Evolutionary conservation across 2,113 vertebrate species (phyloP), one percentile per base, ranked within the genome.

Genomic region (Upupa epops): DNA sequence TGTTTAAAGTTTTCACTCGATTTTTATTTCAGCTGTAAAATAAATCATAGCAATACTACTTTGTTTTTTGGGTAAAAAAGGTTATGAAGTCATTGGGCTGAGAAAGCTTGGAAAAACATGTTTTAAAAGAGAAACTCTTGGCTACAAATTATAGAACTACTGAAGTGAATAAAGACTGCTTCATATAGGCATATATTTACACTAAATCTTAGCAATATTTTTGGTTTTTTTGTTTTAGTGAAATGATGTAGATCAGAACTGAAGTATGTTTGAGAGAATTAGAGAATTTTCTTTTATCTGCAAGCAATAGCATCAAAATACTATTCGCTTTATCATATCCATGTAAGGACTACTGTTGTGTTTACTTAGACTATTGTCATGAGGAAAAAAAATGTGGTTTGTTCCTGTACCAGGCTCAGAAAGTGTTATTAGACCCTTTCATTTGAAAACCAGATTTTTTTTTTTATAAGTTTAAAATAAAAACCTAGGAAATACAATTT

Each of bases 331-430:
- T 92, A 88, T 78, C 40, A 8, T 91, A 91, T 91, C 90, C 68
- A 5, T 77, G 80, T 89, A 88, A 94, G 72, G 72, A 68, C 72
- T 92, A 91, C 88, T 91, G 85, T 88, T 91, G 93, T 94, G 71
- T 85, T 95, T 95, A 94, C 95, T 95, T 93, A 94, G 88, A 59
- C 71, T 91, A 89, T 96, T 95, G 93, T 87, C 85, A 24, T 91
- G 93, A 88, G 89, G 58, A 92, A 92, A 46, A 82, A 70, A 92
- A 95, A 96, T 89, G 75, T 77, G 85, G 92, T 95, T 92, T 94
- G 88, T 74, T 89, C 85, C 72, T 86, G 72, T 71, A 85, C 88
- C 92, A 94, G 72, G 48, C 78, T 88, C 68, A 80, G 82, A 68
- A 94, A 89, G 72, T 80, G 48, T 79, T 94, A 45, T 92, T 95